Percentiles rank a stretch among this genome's conserved stretches.
Evolutionary conservation across 2,888 invertebrate species (phyloP).

Genomic region (Calameuta filiformis): DNA sequence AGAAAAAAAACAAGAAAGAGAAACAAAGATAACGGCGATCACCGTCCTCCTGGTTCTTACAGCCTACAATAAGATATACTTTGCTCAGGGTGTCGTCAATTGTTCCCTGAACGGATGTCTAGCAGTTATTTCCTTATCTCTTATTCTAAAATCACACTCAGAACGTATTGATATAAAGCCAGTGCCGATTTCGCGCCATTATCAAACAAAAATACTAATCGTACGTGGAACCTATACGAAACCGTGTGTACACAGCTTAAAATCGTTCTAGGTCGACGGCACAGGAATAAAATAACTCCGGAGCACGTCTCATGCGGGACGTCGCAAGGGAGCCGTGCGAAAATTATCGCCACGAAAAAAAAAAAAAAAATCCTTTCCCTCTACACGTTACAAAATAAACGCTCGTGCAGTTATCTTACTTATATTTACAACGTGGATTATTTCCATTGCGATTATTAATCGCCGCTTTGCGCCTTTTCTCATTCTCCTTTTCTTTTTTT

Average conservation of each 20-base stretch:
- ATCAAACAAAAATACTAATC: background rate
- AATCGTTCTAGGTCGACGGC: too few relatives aligned
- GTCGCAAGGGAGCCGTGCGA: too few relatives aligned
- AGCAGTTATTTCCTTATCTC: slow-evolving; percentile 11
- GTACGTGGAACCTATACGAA: background rate
- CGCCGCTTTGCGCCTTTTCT: background rate
- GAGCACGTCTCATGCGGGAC: background rate
- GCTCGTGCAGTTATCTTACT: too few relatives aligned
- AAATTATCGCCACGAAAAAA: too few relatives aligned
- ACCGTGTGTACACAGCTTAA: too few relatives aligned
- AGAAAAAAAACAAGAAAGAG: background rate
- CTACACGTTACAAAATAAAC: background rate
- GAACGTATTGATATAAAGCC: slow-evolving; percentile 45
- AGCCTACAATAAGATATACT: too few relatives aligned
- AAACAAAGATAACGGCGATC: background rate
- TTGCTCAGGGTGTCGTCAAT: too few relatives aligned
- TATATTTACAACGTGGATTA: too few relatives aligned
- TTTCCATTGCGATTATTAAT: too few relatives aligned
- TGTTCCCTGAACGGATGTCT: too few relatives aligned
- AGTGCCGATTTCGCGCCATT: slow-evolving; percentile 21
- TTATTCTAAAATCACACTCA: slow-evolving; percentile 61
- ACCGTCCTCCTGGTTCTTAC: background rate
- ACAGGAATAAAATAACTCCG: background rate
- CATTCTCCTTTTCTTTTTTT: slow-evolving; percentile 3
- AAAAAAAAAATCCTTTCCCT: background rate